Base-by-base conservation (phyloP, 2,888 invertebrate genomes). In the Bembecia ichneumoniformis region DNA sequence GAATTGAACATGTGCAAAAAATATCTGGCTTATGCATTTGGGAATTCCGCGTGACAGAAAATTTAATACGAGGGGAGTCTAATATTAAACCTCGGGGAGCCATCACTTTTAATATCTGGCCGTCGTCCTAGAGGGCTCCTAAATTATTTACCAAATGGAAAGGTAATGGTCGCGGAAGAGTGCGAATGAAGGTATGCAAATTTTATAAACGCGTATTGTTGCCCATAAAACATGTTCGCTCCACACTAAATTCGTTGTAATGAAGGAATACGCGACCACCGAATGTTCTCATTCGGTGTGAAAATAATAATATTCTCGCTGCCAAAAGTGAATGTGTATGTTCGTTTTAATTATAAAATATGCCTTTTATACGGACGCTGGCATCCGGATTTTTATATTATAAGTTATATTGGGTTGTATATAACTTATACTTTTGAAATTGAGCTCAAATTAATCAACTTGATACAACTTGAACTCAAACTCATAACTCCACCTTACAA, bases 31-130 rank as follows among this genome's bases (percentile, higher is more conserved):
- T 79, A 79, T 86, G 80, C 86, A 83, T 86, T 84, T 83, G 86
- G 87, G 87, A 87, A 84, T 86, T 83, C 79, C 79, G 77, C 83
- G 83, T 83, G 86, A 82, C 84, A 83, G 77, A 83, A 81, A 84
- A 86, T 87, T 86, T 86, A 84, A 87, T 86, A 81, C 83, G 77
- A 79, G 84, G 87, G 87, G 84, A 78, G 82, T 83, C 81, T 80
- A 81, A 84, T 86, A 87, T 86, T 86, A 86, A 86, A 81, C 86
- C 86, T 82, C 66, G 67, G 86, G 86, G 87, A 87, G 77, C 82
- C 86, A 87, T 87, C 86, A 86, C 82, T 87, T 87, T 87, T 87
- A 87, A 87, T 87, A 87, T 86, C 78, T 84, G 81, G 80, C 77
- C 76, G 77, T 63, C 67, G 78, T 81, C 86, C 84, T 87, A 73